Evolutionary conservation across 2,888 invertebrate species (phyloP).

Genomic region (Cosmia trapezina): DNA sequence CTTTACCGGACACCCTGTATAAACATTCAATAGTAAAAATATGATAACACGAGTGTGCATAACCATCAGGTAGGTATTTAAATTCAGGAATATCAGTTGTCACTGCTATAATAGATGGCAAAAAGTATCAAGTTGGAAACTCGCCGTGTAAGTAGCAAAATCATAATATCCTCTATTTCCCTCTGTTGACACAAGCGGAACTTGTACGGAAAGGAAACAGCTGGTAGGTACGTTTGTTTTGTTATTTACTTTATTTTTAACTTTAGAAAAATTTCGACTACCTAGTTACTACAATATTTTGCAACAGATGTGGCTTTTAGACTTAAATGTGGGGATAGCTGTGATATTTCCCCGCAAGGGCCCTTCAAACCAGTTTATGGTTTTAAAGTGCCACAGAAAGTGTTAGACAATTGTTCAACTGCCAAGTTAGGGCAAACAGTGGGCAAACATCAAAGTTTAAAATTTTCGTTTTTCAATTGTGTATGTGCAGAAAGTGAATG

Average conservation of each 20-base stretch:
- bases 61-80: not conserved
- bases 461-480: constrained; percentile 51
- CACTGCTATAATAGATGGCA: constrained; percentile 10
- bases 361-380: constrained; percentile 24
- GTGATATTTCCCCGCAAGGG: constrained; percentile 19
- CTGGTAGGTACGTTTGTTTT: constrained; percentile 1
- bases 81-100: constrained; percentile 14
- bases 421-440: constrained; percentile 33
- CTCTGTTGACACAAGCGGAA: constrained; percentile 12
- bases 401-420: constrained; percentile 31
- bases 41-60: not conserved
- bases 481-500: constrained; percentile 73
- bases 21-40: not conserved
- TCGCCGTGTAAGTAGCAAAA: constrained; percentile 6
- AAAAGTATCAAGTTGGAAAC: constrained; percentile 23
- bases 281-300: constrained; percentile 13
- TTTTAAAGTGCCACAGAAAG: constrained; percentile 22
- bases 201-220: constrained; percentile 10
- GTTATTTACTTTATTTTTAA: not conserved
- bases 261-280: constrained; percentile 3
- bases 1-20: too few relatives aligned
- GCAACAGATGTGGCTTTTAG: constrained; percentile 47
- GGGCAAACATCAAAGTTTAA: constrained; percentile 44
- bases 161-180: constrained; percentile 18
- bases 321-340: constrained; percentile 5